A percentile compares a stretch with the other conserved stretches of the same genome.
Conservation (phyloP, 1,140 invertebrate genomes). For the Conus betulinus region DNA sequence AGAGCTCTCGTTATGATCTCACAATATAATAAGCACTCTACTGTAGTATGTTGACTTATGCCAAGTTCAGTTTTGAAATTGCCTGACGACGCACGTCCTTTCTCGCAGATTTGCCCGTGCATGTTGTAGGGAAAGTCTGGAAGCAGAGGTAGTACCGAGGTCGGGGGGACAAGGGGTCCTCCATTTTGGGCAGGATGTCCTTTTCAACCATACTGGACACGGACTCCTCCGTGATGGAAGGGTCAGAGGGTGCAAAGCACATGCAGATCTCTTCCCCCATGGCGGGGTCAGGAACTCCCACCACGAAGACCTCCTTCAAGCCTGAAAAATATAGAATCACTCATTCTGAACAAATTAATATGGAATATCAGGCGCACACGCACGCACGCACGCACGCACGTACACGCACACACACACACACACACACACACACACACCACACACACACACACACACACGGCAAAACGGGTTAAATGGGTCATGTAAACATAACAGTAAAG, state of each 20-base stretch:
- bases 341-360: no score
- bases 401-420: no score
- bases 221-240: background rate
- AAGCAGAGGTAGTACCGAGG: conserved; percentile 17
- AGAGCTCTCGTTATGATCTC: no score
- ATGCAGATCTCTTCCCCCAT: conserved; percentile 18
- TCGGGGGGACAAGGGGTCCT: background rate
- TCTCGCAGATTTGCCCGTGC: background rate
- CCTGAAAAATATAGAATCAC: background rate
- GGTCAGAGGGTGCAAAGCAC: background rate
- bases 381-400: no score
- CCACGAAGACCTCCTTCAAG: background rate
- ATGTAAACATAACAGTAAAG: no score
- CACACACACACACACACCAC: no score
- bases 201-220: conserved; percentile 3
- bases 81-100: background rate
- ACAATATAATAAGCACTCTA: no score
- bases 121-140: background rate
- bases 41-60: no score
- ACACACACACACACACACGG: no score
- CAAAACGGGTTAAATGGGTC: no score
- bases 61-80: background rate
- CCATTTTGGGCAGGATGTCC: background rate
- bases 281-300: conserved; percentile 11
- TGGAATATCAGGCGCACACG: no score